Evolutionary conservation across 2,888 invertebrate species (phyloP), one percentile per base, ranked within the genome.

Genomic region (Polydrusus cervinus): DNA sequence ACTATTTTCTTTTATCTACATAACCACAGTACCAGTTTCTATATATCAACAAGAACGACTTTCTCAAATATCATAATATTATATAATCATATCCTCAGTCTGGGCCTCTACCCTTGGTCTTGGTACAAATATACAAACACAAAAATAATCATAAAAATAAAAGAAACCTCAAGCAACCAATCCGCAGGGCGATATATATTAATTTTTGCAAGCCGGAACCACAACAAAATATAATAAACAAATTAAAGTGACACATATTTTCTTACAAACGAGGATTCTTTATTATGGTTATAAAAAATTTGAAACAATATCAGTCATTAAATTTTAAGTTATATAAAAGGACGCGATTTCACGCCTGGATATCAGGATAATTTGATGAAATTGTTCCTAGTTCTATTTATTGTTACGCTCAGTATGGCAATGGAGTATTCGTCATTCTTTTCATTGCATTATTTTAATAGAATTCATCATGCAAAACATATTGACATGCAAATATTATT

Each of bases 381-480:
- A 67, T 67, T 67, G 67, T 55, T 57, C 40, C 57, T 67, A 18
- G 34, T 55, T 34, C 57, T 57, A 55, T 67, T 53, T 67, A 30
- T 45, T 57, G 67, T 57, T 67, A 51, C 67, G 57, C 57, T 67
- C 55, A 43, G 18, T 67, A 55, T 38, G 67, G 53, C 67, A 67
- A 55, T 55, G 14, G 67, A 55, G 55, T 45, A 20, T 40, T 55
- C 67, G 57, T 67, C 47, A 67, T 57, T 53, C 34, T 40, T 55
- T 53, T 55, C 53, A 67, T 67, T 67, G 67, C 67, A 43, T 38
- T 57, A 67, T 67, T 69, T 69, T 69, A 69, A 69, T 66, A 53
- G 66, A 66, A 80, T 80, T 79, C 83, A 78, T 83, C 84, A 83
- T 83, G 83, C 84, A 81, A 81, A 78, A 79, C 78, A 77, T 76